Conservation (phyloP, 1,140 invertebrate species). For the Anoplophora glabripennis region DNA sequence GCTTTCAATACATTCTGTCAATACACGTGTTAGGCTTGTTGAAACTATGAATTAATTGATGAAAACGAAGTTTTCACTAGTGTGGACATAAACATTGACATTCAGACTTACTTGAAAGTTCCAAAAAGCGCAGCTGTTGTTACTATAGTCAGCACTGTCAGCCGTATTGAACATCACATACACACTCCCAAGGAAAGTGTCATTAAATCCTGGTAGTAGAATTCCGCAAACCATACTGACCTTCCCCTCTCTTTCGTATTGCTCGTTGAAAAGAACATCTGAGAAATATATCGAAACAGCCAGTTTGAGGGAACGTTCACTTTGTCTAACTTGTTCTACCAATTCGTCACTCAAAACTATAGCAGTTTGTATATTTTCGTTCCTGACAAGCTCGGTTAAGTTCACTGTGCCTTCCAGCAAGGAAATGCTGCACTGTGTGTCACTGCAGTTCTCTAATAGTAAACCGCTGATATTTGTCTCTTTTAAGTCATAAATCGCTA, state of each 20-base stretch:
- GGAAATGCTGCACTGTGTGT: constrained; percentile 5
- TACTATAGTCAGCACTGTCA: constrained; percentile 2
- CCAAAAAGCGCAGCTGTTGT: constrained; percentile 34
- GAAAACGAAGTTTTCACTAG: too few relatives aligned
- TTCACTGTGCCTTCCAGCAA: not conserved
- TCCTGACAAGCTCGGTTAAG: not conserved
- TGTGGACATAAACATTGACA: too few relatives aligned
- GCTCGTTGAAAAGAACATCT: constrained; percentile 32
- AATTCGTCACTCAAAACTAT: constrained; percentile 23
- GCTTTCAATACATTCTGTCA: too few relatives aligned
- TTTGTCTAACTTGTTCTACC: constrained; percentile 19
- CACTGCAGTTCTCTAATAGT: constrained; percentile 12
- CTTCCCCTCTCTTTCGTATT: not conserved
- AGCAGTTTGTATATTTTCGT: constrained; percentile 19
- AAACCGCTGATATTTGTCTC: constrained; percentile 24
- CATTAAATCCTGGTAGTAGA: constrained; percentile 19
- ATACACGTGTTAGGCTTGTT: too few relatives aligned
- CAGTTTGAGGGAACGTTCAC: constrained; percentile 11
- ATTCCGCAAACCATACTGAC: constrained; percentile 35
- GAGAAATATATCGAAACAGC: constrained; percentile 24
- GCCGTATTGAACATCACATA: constrained; percentile 21
- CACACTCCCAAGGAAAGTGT: constrained; percentile 14
- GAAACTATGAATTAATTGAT: too few relatives aligned
- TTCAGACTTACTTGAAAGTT: constrained; percentile 17
- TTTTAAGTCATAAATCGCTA: constrained; percentile 22